phyloP scores from a whole-genome alignment of 2,888 invertebrate species.

The Orchesellides sinensis region DNA sequence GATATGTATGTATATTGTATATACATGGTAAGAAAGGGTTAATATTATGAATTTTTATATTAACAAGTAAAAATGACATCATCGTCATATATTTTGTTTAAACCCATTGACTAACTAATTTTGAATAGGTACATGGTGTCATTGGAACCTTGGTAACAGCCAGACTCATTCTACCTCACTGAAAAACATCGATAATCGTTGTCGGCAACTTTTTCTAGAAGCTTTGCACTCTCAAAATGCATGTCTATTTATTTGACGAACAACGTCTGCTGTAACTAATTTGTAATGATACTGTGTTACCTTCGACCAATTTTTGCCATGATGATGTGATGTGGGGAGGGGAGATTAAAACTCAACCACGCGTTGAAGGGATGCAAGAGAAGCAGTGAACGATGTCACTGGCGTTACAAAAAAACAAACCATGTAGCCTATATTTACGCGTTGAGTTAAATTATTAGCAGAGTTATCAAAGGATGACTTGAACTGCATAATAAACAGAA shows the following conservation, averaged over 20 bases:
- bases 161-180: conserved; percentile 49
- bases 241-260: conserved; percentile 2
- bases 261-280: conserved; percentile 46
- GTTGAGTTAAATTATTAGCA: too few species aligned
- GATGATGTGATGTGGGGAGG: conserved; percentile 50
- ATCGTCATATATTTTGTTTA: neutral
- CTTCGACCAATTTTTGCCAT: too few species aligned
- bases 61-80: neutral
- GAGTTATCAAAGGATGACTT: too few species aligned
- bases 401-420: conserved; percentile 20
- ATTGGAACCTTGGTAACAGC: conserved; percentile 60
- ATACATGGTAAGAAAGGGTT: neutral
- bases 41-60: neutral
- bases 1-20: too few species aligned
- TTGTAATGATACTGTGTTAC: conserved; percentile 59
- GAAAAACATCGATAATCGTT: conserved; percentile 1
- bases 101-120: conserved; percentile 18
- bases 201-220: conserved; percentile 42
- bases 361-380: conserved; percentile 51
- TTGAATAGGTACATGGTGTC: conserved; percentile 11
- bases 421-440: neutral
- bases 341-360: conserved; percentile 49
- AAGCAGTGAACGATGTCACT: conserved; percentile 58
- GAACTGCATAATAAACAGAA: too few species aligned
- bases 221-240: neutral